Evolutionary conservation across 2,888 invertebrate species (phyloP), one percentile per base, ranked within the genome.

Genomic region (Cepaea hortensis): DNA sequence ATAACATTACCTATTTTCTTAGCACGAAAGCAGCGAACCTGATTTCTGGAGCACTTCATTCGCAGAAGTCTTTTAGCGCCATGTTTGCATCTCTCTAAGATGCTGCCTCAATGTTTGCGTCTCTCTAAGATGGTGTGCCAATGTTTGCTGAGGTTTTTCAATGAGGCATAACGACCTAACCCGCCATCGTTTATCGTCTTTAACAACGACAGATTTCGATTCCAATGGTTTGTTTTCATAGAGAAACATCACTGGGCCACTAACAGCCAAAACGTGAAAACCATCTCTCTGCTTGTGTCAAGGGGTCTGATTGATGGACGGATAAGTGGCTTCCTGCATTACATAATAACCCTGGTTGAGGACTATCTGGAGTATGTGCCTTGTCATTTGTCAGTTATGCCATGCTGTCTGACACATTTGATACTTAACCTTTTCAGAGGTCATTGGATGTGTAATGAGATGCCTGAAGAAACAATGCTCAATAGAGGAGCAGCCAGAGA

Each of bases 21-120:
- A 55, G 55, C 6, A 55, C 6, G 6, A 55, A 55, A 55, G 55
- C 55, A 6, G 55, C 55, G 35, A 79, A 61, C 83, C 15, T 35
- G 18, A 15, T 70, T 61, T 23, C 3, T 50, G 55, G 55, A 11
- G 7, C 70, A n/a, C 48, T 61, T 83, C 55, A 61, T 61, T 75
- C 73, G 72, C 72, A 82, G 73, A 81, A 55, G 83, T 73, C 81
- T 61, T 75, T 50, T 73, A 73, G 73, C n/a, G 83, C 55, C 35
- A 23, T 55, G 75, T 70, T 83, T 83, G 73, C n/a, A 3, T 73
- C 20, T 15, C 73, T 61, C 35, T 83, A 23, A 3, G 35, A 46
- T 15, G 15, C 23, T 72, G 72, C 70, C 0, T 9, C 35, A 61
- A 15, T 83, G 73, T 83, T 83, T 83, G 73, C n/a, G 0, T 73